A percentile compares a stretch with the other conserved stretches of the same genome.
Conservation (phyloP, 2,888 invertebrate species). For the Pseudoips prasinana region DNA sequence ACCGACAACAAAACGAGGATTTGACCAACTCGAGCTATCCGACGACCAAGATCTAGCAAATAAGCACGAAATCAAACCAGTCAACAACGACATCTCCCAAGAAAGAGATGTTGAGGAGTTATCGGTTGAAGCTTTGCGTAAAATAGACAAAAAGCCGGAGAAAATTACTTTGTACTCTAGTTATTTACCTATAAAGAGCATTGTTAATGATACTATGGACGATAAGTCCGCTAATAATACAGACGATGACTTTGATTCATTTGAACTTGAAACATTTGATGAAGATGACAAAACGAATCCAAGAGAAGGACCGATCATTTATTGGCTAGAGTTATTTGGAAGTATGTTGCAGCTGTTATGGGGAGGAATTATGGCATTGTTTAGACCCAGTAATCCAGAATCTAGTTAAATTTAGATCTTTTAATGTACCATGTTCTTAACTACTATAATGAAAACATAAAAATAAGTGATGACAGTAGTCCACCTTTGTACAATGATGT, state of each 20-base stretch:
- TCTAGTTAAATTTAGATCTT: neutral
- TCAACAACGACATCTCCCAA: constrained; percentile 49
- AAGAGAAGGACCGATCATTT: constrained; percentile 47
- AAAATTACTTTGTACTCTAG: constrained; percentile 59
- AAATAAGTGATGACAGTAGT: too few species aligned
- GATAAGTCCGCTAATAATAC: constrained; percentile 4
- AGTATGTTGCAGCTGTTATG: constrained; percentile 59
- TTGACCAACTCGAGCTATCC: constrained; percentile 51
- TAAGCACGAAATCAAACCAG: constrained; percentile 38
- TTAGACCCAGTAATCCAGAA: constrained; percentile 32
- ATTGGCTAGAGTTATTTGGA: constrained; percentile 56
- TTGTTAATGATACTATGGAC: neutral
- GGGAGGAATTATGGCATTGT: constrained; percentile 53
- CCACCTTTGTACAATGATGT: too few species aligned
- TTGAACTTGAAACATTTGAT: constrained; percentile 45
- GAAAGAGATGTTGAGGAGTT: constrained; percentile 64
- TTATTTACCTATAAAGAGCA: constrained; percentile 42
- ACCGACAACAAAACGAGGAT: constrained; percentile 38
- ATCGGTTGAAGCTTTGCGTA: constrained; percentile 48
- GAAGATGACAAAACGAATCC: constrained; percentile 34
- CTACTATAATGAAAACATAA: too few species aligned
- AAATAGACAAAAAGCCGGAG: constrained; percentile 61
- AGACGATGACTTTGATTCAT: constrained; percentile 33
- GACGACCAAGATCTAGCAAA: constrained; percentile 45
- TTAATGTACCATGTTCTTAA: too few species aligned